A percentile compares a stretch with the other conserved stretches of the same genome.
phyloP scores from a whole-genome alignment of 1,140 invertebrate genomes.

The Mya arenaria region DNA sequence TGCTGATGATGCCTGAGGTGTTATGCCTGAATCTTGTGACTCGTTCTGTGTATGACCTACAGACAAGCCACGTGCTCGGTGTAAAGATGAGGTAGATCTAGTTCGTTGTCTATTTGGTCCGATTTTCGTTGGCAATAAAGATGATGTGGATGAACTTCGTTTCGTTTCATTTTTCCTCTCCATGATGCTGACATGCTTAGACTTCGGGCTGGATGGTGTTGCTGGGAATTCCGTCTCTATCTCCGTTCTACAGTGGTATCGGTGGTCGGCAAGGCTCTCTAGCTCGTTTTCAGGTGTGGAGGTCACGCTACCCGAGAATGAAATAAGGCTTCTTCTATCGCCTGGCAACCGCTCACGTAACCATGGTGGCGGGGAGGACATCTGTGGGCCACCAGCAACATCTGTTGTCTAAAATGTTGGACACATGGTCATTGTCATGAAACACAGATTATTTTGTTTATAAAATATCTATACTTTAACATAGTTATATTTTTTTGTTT shows the following conservation, averaged over 20 bases:
- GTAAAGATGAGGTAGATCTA: conserved; percentile 50
- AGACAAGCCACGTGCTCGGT: conserved; percentile 31
- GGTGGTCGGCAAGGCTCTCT: conserved; percentile 6
- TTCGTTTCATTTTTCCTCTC: conserved; percentile 61
- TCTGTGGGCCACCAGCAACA: conserved; percentile 66
- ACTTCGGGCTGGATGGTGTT: conserved; percentile 75
- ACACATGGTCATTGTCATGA: too few relatives aligned
- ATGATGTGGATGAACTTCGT: conserved; percentile 63
- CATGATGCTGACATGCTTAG: conserved; percentile 72
- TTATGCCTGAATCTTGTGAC: conserved; percentile 46
- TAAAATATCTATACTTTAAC: background rate
- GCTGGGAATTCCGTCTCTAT: conserved; percentile 79
- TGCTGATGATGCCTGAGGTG: background rate
- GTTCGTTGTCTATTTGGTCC: conserved; percentile 53
- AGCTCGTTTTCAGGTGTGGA: conserved; percentile 17
- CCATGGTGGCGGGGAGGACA: conserved; percentile 77
- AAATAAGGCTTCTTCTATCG: conserved; percentile 38
- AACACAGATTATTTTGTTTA: background rate
- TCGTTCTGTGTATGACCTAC: background rate
- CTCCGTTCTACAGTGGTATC: conserved; percentile 63
- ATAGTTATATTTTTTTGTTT: background rate
- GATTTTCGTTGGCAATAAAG: conserved; percentile 41
- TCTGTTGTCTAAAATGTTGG: conserved; percentile 70
- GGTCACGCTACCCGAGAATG: conserved; percentile 55
- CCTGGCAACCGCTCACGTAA: conserved; percentile 62